Conservation (phyloP, 2,888 invertebrate species). For the Clusia tigrina region DNA sequence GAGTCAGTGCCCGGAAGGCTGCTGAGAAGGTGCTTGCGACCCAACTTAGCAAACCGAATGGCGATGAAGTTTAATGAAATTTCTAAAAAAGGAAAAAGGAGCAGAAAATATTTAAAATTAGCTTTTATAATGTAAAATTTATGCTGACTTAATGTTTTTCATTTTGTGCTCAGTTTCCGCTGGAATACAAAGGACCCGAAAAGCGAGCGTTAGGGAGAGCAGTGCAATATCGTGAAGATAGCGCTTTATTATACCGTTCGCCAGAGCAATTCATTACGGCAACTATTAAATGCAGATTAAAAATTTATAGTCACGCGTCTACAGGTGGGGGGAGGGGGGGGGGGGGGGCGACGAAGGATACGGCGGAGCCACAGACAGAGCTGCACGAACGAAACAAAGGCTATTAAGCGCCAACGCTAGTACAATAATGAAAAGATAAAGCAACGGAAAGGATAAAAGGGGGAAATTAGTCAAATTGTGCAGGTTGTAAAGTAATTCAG, state of each 20-base stretch:
- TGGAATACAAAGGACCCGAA: no score
- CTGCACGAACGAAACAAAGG: background rate
- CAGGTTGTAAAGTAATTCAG: background rate
- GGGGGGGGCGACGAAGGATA: background rate
- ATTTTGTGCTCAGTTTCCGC: slow-evolving; percentile 17
- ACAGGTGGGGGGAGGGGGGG: background rate
- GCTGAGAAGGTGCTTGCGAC: no score
- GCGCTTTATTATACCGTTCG: background rate
- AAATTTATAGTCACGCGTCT: background rate
- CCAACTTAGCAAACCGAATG: background rate
- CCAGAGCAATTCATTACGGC: background rate
- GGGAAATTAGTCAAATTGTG: background rate
- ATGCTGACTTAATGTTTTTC: slow-evolving; percentile 55
- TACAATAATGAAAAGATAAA: background rate
- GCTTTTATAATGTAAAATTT: slow-evolving; percentile 52
- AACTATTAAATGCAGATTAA: background rate
- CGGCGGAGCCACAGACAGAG: background rate
- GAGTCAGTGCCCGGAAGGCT: no score
- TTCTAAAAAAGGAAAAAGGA: slow-evolving; percentile 6
- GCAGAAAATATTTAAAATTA: no score
- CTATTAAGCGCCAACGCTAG: background rate
- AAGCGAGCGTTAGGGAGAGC: background rate
- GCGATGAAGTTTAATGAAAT: background rate
- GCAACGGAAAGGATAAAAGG: background rate
- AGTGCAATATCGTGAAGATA: background rate